Percentiles rank a stretch among this genome's conserved stretches.
Evolutionary conservation across 30 jellyfish, hydroid and myxozoan species (phyloP).

Genomic region (Sanderia malayensis): DNA sequence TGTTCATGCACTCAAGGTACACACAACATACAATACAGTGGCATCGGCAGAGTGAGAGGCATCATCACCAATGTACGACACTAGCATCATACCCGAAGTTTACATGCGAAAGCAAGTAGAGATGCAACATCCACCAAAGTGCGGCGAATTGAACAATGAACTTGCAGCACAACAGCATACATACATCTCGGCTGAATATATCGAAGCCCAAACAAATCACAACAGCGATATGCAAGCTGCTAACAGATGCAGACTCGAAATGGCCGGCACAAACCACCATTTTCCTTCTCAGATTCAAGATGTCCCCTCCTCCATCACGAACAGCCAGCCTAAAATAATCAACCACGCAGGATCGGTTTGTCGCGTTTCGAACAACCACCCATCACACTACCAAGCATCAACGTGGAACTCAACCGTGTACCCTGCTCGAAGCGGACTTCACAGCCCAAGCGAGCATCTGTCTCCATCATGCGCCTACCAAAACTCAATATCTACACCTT

Average conservation of each 20-base stretch:
- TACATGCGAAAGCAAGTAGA: not conserved
- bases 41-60: not conserved
- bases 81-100: not conserved
- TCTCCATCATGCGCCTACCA: conserved; percentile 24
- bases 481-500: conserved; percentile 17
- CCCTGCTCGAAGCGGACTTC: conserved; percentile 46
- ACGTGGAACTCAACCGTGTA: conserved; percentile 23
- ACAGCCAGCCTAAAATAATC: not conserved
- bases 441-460: conserved; percentile 17
- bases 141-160: not conserved
- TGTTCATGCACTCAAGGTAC: too few species aligned
- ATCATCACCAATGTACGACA: conserved; percentile 6
- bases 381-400: conserved; percentile 6
- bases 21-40: too few species aligned
- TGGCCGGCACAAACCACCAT: not conserved
- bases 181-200: conserved; percentile 25
- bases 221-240: not conserved
- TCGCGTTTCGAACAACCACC: not conserved
- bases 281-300: not conserved
- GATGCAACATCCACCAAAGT: not conserved
- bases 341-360: not conserved
- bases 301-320: not conserved
- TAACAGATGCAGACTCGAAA: not conserved
- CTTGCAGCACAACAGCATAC: conserved; percentile 35
- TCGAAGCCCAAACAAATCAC: conserved; percentile 8